Evolutionary conservation across 1,140 invertebrate species (phyloP), one percentile per base, ranked within the genome.

Genomic region (Cecropterus lyciades): DNA sequence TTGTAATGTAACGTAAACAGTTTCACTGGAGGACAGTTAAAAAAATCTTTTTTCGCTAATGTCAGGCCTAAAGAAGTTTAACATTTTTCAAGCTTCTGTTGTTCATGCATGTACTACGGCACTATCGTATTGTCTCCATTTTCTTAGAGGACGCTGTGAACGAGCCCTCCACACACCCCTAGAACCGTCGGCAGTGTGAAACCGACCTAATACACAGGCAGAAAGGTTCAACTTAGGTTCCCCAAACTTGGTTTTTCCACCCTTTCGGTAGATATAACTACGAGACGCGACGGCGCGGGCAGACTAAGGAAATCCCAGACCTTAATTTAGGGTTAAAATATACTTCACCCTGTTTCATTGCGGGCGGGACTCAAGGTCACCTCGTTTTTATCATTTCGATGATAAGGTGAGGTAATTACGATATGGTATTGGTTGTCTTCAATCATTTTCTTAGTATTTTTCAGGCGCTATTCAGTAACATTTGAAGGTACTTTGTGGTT

Each of bases 61-160:
- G n/a, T n/a, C n/a, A n/a, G n/a, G n/a, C 20, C 20, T 2, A 20
- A 30, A 30, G 7, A 30, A 30, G 0, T 8, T 11, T n/a, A n/a
- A n/a, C n/a, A 37, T 37, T 11, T 14, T 55, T 33, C 30, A 37
- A 40, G 10, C 20, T 73, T 82, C 75, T 74, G 10, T 46, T 24
- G 45, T 60, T 57, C 60, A 53, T 10, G n/a, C 67, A 60, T 80
- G 74, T 82, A 87, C 84, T 87, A 53, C 51, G 65, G 57, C 75
- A 81, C 75, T 80, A 82, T 89, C 81, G 82, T 82, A 85, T 84
- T 83, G 82, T 89, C 84, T 86, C 79, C 78, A 79, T 87, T 84
- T 88, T 89, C 78, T 80, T 83, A 89, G 82, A 88, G 85, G 85
- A 86, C 85, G 82, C 70, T 69, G 63, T 64, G 75, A 76, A 48